Evolutionary conservation across 2,797 vertebrate genomes (phyloP), one percentile per base, ranked within the genome.

Genomic region (Echiichthys vipera): DNA sequence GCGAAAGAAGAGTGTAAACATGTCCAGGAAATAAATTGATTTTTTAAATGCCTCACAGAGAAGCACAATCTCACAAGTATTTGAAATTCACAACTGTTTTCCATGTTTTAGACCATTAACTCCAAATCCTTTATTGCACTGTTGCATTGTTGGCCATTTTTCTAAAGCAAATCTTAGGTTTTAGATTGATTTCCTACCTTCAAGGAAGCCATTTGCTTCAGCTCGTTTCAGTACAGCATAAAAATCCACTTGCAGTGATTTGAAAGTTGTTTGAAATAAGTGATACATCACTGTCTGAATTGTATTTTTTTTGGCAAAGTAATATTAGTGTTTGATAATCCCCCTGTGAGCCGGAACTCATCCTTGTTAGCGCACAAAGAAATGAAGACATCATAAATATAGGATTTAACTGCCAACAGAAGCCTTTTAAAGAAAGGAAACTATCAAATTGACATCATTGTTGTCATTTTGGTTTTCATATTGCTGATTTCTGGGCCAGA

Each of bases 141-240:
- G n/a, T n/a, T n/a, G 36, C 43, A 29, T 24, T 25, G 12, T 34
- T 40, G 42, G 61, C 32, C 32, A 39, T 74, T 78, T 81, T 70
- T 69, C 55, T 77, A 57, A 72, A 62, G 20, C 27, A 61, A 30
- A 53, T 71, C 46, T 63, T 64, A 13, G 22, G 25, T 77, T 64
- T 83, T 34, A 42, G 54, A 81, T 67, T 64, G 50, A 90, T 84
- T 80, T 82, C 64, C 71, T 77, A 62, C 63, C 45, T 83, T 62
- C 59, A 13, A 0, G 59, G 55, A 75, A 81, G 46, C 71, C 39
- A 39, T 86, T 81, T 78, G 61, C 76, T 77, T 71, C 66, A 72
- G 20, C 57, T 81, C 46, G 78, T 76, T 84, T 74, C 57, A 36
- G 14, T 32, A 20, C 43, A 78, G 32, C 32, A 55, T 22, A 8